phyloP scores from a whole-genome alignment of 2,888 invertebrate genomes.

The Dorcus hopei region DNA sequence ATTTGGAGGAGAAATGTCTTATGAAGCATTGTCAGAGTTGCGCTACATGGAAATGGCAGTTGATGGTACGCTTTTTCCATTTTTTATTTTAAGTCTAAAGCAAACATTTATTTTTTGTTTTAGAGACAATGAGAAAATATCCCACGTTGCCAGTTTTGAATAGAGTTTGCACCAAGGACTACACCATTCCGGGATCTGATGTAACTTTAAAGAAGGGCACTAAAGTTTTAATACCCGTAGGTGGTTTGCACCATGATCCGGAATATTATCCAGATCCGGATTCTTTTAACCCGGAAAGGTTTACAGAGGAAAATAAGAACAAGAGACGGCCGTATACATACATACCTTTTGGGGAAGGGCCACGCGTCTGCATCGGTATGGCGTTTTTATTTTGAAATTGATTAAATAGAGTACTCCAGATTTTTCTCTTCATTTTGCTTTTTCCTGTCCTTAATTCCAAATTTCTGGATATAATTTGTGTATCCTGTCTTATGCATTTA shows the following conservation, averaged over 20 bases:
- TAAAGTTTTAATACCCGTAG: neutral
- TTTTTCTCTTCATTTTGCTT: too few species aligned
- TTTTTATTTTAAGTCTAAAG: neutral
- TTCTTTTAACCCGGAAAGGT: neutral
- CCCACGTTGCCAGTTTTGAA: constrained; percentile 31
- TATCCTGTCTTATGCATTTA: too few species aligned
- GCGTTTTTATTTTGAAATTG: neutral
- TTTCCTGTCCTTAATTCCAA: too few species aligned
- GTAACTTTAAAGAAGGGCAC: constrained; percentile 34
- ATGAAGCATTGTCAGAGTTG: constrained; percentile 43
- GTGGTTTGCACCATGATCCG: neutral
- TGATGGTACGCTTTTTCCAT: constrained; percentile 27
- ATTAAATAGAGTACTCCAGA: too few species aligned
- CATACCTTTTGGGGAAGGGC: neutral
- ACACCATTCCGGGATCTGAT: constrained; percentile 32
- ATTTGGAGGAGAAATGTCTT: constrained; percentile 36
- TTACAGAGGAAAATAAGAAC: neutral
- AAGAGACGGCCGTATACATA: neutral
- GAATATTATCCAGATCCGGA: neutral
- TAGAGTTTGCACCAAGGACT: constrained; percentile 24
- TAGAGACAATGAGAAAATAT: constrained; percentile 40
- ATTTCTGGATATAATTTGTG: too few species aligned
- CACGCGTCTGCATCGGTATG: neutral
- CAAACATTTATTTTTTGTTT: neutral
- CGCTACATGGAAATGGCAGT: constrained; percentile 43